These are phyloP conservation scores for Hypocryptadius cinnamomeus DNA, from an alignment of 2,113 vertebrate genomes.

Conservation along the genomic window DNA sequence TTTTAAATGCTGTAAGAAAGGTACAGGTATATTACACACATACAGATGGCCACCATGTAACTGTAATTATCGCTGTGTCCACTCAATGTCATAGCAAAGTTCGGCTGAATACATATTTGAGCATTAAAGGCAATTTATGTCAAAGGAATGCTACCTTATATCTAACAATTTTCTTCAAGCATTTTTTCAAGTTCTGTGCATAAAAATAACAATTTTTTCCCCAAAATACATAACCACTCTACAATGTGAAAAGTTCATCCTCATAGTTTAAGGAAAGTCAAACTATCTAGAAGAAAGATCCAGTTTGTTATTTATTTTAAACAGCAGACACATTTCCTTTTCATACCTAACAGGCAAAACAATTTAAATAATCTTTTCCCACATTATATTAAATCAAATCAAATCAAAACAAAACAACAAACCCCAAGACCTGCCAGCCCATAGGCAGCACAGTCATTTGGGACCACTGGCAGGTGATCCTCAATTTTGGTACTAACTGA, in stretches of 20 bases:
- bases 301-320: conserved; percentile 4
- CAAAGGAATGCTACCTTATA: not conserved
- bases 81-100: not conserved
- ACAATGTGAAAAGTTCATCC: not conserved
- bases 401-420: not conserved
- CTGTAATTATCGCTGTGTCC: not conserved
- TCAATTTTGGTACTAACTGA: not conserved
- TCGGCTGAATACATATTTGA: not conserved
- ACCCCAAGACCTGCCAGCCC: not conserved
- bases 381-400: not conserved
- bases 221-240: not conserved
- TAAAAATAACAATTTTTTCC: not conserved
- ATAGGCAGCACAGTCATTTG: not conserved
- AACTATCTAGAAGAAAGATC: not conserved
- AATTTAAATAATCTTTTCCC: not conserved
- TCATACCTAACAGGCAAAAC: not conserved
- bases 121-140: not conserved
- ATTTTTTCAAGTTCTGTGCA: not conserved
- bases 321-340: not conserved
- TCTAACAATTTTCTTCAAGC: not conserved
- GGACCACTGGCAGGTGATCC: not conserved
- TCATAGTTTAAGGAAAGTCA: not conserved
- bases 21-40: not conserved
- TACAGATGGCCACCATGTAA: not conserved
- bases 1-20: not conserved